phyloP scores from a whole-genome alignment of 1,140 invertebrate species.

The Drosophila nigrodunni region DNA sequence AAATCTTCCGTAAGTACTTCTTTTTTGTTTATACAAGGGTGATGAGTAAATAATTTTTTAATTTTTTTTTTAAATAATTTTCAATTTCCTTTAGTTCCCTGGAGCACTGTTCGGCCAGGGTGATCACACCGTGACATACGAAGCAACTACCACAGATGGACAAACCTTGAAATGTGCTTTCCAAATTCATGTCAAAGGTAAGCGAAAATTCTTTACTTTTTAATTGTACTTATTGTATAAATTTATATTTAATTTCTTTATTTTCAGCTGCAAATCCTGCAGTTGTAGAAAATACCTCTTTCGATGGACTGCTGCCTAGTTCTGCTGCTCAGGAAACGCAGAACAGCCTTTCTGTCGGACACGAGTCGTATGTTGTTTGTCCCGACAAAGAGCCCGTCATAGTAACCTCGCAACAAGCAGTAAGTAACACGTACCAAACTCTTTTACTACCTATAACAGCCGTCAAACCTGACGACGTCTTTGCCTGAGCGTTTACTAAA shows the following conservation, averaged over 20 bases:
- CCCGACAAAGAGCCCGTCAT: slow-evolving; percentile 66
- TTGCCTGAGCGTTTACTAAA: not conserved
- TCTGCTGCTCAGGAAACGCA: slow-evolving; percentile 23
- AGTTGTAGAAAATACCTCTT: slow-evolving; percentile 15
- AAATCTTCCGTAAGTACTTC: slow-evolving; percentile 87
- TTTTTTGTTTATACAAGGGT: too few species aligned
- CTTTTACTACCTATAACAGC: too few species aligned
- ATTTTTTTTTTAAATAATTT: too few species aligned
- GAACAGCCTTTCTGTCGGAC: slow-evolving; percentile 59
- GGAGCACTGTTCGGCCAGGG: slow-evolving; percentile 87
- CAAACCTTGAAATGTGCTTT: slow-evolving; percentile 88
- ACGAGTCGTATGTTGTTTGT: slow-evolving; percentile 75
- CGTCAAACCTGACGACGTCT: not conserved
- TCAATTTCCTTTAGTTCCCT: slow-evolving; percentile 85
- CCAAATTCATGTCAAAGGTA: slow-evolving; percentile 87
- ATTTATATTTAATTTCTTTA: too few species aligned
- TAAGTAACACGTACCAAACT: slow-evolving; percentile 57
- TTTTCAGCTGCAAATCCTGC: slow-evolving; percentile 38
- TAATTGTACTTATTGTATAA: too few species aligned
- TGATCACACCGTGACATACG: slow-evolving; percentile 87
- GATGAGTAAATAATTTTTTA: too few species aligned
- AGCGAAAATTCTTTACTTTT: not conserved
- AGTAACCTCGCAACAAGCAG: slow-evolving; percentile 72
- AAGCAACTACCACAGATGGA: slow-evolving; percentile 88
- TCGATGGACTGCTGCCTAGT: slow-evolving; percentile 9